Evolutionary conservation across 2,113 vertebrate genomes (phyloP).

Genomic region (Panthera tigris): DNA sequence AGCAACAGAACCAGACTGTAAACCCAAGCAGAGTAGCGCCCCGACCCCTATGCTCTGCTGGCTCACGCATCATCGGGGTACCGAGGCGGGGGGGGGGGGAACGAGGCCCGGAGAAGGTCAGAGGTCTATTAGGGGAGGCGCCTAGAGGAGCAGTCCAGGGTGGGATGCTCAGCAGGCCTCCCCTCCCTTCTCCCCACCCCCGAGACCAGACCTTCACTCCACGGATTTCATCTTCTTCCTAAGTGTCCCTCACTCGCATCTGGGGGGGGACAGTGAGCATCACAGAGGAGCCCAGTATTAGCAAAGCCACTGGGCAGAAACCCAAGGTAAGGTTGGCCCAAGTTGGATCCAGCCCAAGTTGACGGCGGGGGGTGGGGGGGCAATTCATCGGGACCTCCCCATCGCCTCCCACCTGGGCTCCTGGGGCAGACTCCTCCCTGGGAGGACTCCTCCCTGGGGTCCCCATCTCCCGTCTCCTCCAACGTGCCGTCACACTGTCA

Average conservation of each 20-base stretch:
- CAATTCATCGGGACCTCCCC: no score
- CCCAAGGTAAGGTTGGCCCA: background rate
- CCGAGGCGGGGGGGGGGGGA: background rate
- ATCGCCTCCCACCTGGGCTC: background rate
- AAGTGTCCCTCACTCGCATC: background rate
- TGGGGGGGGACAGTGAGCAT: no score
- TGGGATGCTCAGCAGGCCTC: no score
- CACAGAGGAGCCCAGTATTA: background rate
- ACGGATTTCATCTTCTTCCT: background rate
- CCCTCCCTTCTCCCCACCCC: no score
- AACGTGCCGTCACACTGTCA: accelerated
- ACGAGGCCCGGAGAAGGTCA: background rate
- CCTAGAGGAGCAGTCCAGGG: background rate
- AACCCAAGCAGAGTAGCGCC: background rate
- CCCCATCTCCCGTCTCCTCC: background rate
- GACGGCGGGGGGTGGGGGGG: accelerated
- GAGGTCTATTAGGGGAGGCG: background rate
- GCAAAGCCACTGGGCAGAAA: background rate
- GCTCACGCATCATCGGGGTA: background rate
- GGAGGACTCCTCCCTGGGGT: background rate
- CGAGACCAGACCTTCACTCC: background rate
- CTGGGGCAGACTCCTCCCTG: background rate
- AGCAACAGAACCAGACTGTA: background rate
- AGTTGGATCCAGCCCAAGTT: background rate
- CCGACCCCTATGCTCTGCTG: background rate